Evolutionary conservation across 2,888 invertebrate genomes (phyloP).

Genomic region (Torymus auratus): DNA sequence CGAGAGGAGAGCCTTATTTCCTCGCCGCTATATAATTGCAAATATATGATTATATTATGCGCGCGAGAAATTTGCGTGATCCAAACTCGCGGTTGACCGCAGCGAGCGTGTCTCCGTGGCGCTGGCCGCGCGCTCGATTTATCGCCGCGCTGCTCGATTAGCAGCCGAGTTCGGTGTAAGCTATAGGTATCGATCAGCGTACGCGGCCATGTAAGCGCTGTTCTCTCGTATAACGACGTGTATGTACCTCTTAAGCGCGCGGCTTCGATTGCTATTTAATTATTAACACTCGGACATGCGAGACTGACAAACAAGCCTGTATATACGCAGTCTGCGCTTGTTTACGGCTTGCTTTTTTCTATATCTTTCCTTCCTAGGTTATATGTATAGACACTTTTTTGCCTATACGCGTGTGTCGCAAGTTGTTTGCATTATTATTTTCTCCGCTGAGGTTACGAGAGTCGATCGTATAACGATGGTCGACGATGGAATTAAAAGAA

Average conservation of each 20-base stretch:
- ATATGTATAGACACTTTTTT: too few species aligned
- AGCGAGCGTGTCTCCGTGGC: neutral
- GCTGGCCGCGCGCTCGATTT: constrained; percentile 8
- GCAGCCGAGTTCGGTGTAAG: neutral
- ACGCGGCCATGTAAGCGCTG: neutral
- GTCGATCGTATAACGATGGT: constrained; percentile 2
- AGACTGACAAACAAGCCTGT: constrained; percentile 26
- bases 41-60: too few species aligned
- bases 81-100: neutral
- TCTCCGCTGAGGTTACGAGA: constrained; percentile 16
- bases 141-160: constrained; percentile 33
- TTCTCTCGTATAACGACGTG: neutral
- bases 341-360: constrained; percentile 7
- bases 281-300: constrained; percentile 28
- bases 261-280: constrained; percentile 33
- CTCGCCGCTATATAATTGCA: too few species aligned
- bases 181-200: neutral
- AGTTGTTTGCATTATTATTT: neutral
- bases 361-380: neutral
- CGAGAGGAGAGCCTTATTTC: too few species aligned
- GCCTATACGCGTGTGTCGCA: too few species aligned
- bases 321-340: neutral
- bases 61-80: too few species aligned
- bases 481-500: constrained; percentile 1
- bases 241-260: constrained; percentile 14